phyloP scores from a whole-genome alignment of 1,140 invertebrate genomes.

The Carposina sasakii region DNA sequence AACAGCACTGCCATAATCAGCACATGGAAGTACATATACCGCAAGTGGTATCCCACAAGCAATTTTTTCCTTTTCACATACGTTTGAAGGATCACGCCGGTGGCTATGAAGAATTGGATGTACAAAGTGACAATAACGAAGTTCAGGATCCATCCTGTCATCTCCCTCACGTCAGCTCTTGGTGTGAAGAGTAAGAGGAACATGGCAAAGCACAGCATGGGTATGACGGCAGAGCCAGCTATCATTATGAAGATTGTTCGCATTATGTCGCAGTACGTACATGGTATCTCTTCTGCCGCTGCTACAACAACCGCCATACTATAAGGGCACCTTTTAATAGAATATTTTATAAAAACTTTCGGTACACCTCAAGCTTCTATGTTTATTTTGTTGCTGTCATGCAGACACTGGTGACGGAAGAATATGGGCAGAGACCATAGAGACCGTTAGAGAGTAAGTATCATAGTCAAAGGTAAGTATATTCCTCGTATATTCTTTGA shows the following conservation, averaged over 20 bases:
- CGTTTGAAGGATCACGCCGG: constrained; percentile 30
- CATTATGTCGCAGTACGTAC: constrained; percentile 33
- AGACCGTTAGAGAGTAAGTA: no score
- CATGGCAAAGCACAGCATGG: constrained; percentile 36
- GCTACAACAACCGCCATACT: constrained; percentile 35
- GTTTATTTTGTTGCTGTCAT: no score
- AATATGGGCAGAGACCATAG: no score
- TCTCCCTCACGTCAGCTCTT: constrained; percentile 9
- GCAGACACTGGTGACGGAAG: no score
- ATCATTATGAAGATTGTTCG: constrained; percentile 34
- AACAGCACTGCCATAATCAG: constrained; percentile 34
- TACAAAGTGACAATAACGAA: constrained; percentile 39
- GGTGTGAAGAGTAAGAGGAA: constrained; percentile 28
- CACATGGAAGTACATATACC: constrained; percentile 39
- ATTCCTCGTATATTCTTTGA: no score
- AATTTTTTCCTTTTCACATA: constrained; percentile 32
- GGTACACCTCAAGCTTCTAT: no score
- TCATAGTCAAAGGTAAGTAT: no score
- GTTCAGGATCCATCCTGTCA: constrained; percentile 29
- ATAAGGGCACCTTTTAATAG: no score
- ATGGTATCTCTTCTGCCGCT: constrained; percentile 31
- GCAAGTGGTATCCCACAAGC: constrained; percentile 32
- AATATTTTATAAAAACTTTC: no score
- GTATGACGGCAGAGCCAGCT: constrained; percentile 36
- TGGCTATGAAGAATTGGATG: constrained; percentile 41